Conservation (phyloP, 2,113 vertebrate species). For the Oxyruncus cristatus region DNA sequence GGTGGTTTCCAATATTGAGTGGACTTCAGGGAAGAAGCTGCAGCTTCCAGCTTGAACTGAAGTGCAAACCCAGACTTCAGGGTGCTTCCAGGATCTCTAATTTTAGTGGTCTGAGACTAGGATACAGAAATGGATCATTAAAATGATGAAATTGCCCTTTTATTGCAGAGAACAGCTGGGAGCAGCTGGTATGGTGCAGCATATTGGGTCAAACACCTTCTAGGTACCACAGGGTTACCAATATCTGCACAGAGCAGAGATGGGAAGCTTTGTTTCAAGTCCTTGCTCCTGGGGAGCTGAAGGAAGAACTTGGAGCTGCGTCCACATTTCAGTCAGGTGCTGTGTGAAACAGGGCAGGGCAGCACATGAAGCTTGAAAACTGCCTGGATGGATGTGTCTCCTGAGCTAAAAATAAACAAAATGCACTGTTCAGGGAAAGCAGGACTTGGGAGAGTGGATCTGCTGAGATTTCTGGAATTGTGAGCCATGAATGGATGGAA, state of each 20-base stretch:
- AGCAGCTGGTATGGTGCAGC: not conserved
- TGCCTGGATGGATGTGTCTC: not conserved
- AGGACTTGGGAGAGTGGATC: not conserved
- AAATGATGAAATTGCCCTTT: not conserved
- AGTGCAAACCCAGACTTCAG: not conserved
- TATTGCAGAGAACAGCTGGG: not conserved
- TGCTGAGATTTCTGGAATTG: not conserved
- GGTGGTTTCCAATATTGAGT: accelerated
- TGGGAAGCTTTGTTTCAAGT: not conserved
- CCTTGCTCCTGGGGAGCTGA: not conserved
- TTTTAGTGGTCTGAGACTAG: not conserved
- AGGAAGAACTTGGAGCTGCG: not conserved
- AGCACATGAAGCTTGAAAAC: not conserved
- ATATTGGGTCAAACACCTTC: not conserved
- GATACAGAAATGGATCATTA: accelerated
- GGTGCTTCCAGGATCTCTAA: not conserved
- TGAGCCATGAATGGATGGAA: not conserved
- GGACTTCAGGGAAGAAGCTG: not conserved
- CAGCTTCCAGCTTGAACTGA: not conserved
- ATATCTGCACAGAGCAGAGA: accelerated
- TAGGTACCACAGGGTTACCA: not conserved
- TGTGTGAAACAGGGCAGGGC: not conserved
- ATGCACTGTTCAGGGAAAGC: not conserved
- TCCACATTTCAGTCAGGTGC: not conserved
- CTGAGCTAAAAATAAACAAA: constrained; percentile 10